Evolutionary conservation across 2,888 invertebrate genomes (phyloP), one percentile per base, ranked within the genome.

Genomic region (Nasonia oneida): DNA sequence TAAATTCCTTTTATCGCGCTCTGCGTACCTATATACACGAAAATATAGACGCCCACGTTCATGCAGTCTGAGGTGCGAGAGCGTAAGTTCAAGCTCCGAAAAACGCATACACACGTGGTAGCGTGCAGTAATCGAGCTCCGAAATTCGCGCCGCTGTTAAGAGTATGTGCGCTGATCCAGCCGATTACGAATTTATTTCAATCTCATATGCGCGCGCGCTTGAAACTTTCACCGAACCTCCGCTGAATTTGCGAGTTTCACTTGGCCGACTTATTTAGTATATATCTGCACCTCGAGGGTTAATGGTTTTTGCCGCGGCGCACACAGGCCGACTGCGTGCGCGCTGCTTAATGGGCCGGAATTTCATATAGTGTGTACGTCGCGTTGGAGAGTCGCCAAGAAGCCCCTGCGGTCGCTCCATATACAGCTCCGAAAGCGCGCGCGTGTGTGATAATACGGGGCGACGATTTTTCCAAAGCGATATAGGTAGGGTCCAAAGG

Each of bases 111-210:
- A 3, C 18, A 29, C 18, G 12, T 6, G 29, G 29, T 5, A 10
- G 1, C 57, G 8, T n/a, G 23, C 29, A 29, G 29, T 14, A 67
- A 67, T 61, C 18, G 15, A 67, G 15, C 67, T 67, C n/a, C 12
- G 29, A 33, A 33, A 67, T 67, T 78, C 77, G 33, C 64, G 74
- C 29, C 29, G 18, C 47, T 84, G 73, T 64, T 47, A 74, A 71
- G 77, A 42, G 18, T 74, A n/a, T n/a, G 23, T 23, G 6, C 2
- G 8, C n/a, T 61, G 57, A 61, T 61, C 57, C 57, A n/a, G 8
- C 23, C 67, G 37, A 84, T 84, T 75, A 80, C 67, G 18, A 84
- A 80, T 84, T 84, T 64, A 84, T 84, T 84, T 23, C 67, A 84
- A 84, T 84, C 80, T 84, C 70, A 70, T 75, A 74, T 33, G 29